Conservation (phyloP, 2,797 vertebrate genomes). For the Cossypha polioptera region DNA sequence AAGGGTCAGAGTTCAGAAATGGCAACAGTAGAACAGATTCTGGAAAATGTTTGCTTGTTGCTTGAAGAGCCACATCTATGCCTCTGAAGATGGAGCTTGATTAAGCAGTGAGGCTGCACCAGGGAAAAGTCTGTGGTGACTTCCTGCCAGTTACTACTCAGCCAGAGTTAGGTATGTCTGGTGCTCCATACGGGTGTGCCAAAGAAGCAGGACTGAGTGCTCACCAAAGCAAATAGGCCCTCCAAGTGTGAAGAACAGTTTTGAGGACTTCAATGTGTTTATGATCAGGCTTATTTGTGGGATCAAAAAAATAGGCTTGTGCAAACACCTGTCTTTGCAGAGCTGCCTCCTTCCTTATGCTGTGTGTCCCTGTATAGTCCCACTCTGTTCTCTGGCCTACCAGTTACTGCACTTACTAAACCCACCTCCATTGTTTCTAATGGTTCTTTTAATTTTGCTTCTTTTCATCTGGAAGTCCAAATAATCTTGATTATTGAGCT, state of each 20-base stretch:
- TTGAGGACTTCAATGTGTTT: neutral
- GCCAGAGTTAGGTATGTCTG: neutral
- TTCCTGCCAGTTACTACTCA: rapidly evolving
- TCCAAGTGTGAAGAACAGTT: neutral
- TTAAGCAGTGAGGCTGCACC: neutral
- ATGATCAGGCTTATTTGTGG: neutral
- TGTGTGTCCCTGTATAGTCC: neutral
- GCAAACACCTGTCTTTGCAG: neutral
- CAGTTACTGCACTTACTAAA: neutral
- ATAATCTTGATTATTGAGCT: neutral
- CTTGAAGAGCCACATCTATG: neutral
- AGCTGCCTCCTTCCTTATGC: neutral
- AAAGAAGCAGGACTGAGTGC: neutral
- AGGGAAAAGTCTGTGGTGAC: neutral
- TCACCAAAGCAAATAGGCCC: neutral
- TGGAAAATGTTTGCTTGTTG: neutral
- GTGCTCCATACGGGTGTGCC: neutral
- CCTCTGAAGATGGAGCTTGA: neutral
- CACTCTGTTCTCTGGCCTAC: neutral
- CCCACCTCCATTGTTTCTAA: neutral
- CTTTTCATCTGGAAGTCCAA: neutral
- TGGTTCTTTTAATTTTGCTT: neutral
- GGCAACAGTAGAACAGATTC: neutral
- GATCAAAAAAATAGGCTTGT: neutral
- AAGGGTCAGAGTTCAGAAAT: neutral